Conservation (phyloP, 2,113 vertebrate species). For the Herpailurus yagouaroundi region DNA sequence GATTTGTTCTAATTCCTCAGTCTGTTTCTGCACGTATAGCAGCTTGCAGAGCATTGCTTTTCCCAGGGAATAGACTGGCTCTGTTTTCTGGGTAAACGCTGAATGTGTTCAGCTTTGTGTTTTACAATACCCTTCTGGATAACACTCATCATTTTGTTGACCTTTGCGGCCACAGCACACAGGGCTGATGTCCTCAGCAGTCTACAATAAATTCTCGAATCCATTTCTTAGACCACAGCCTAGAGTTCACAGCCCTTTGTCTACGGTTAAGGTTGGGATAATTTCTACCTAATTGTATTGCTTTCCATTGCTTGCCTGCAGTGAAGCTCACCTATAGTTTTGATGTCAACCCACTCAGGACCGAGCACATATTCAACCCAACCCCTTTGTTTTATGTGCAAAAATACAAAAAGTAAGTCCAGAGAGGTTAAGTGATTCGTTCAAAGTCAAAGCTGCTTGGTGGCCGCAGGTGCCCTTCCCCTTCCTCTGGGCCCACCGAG, state of each 20-base stretch:
- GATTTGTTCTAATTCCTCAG: not conserved
- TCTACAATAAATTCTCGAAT: conserved; percentile 30
- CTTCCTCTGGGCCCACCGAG: too few relatives aligned
- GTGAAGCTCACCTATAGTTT: not conserved
- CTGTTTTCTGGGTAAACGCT: conserved; percentile 22
- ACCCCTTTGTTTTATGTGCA: not conserved
- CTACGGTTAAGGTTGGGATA: not conserved
- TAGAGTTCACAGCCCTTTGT: not conserved
- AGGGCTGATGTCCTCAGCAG: not conserved
- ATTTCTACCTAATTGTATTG: not conserved
- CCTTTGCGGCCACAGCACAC: not conserved
- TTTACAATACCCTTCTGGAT: conserved; percentile 42
- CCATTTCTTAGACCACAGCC: not conserved
- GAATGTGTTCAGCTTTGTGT: conserved; percentile 17
- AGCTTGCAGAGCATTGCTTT: not conserved
- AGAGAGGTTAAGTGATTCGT: not conserved
- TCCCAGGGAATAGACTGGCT: not conserved
- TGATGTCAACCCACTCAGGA: not conserved
- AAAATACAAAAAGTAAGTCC: not conserved
- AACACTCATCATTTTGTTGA: conserved; percentile 47
- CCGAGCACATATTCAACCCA: not conserved
- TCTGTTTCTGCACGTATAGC: not conserved
- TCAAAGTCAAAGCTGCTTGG: not conserved
- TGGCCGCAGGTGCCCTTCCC: accelerated
- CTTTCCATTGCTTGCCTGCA: not conserved